Evolutionary conservation across 2,113 vertebrate species (phyloP).

Genomic region (Corythoichthys intestinalis): DNA sequence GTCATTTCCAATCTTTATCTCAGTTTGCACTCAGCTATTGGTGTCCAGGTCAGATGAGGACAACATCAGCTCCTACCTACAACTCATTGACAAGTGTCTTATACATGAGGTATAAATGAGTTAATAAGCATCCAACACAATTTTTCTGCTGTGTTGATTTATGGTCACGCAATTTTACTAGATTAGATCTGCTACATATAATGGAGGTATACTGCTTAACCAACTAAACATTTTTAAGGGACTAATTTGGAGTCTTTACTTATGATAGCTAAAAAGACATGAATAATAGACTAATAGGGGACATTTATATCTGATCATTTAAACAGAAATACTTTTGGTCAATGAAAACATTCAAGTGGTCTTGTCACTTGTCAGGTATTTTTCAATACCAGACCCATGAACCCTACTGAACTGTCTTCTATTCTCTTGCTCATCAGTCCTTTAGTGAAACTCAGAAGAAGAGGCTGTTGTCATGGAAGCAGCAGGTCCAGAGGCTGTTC

Average conservation of each 20-base stretch:
- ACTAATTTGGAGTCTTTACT: not conserved
- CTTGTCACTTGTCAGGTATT: not conserved
- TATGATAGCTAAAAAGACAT: not conserved
- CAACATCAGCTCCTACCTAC: conserved; percentile 97
- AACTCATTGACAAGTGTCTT: conserved; percentile 97
- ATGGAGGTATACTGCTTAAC: not conserved
- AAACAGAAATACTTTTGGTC: not conserved
- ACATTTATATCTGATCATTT: not conserved
- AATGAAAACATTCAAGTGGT: not conserved
- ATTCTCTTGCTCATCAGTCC: conserved; percentile 71
- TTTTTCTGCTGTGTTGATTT: not conserved
- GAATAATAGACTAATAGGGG: not conserved
- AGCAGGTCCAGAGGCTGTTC: conserved; percentile 99
- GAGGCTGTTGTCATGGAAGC: conserved; percentile 99
- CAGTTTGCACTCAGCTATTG: conserved; percentile 96
- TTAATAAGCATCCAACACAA: not conserved
- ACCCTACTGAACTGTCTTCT: conserved; percentile 7
- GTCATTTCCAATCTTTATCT: conserved; percentile 6
- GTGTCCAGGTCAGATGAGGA: conserved; percentile 96
- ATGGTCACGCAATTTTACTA: not conserved
- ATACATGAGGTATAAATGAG: conserved; percentile 84
- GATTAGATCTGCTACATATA: not conserved
- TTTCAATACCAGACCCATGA: not conserved
- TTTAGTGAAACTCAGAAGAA: conserved; percentile 98
- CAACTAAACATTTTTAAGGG: not conserved